These are phyloP conservation scores for Siderastrea siderea DNA, from an alignment of 92 coral and sea anemone species.

Conservation along the genomic window DNA sequence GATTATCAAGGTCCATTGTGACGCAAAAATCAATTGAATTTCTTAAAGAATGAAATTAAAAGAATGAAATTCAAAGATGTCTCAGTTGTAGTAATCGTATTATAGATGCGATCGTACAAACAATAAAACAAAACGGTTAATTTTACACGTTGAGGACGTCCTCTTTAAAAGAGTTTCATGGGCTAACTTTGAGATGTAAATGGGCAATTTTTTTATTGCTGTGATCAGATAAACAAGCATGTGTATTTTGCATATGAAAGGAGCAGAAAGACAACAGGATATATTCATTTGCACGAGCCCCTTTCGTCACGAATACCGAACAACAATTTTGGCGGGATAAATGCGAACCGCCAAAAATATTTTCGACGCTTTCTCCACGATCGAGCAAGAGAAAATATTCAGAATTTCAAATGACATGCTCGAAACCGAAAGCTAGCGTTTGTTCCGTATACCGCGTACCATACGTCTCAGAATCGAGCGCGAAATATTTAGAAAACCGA, in stretches of 20 bases:
- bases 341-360: conserved; percentile 8
- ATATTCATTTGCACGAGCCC: conserved; percentile 12
- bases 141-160: not conserved
- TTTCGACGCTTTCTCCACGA: not conserved
- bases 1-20: not conserved
- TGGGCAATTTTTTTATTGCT: not conserved
- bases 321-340: conserved; percentile 44
- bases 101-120: not conserved
- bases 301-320: conserved; percentile 34
- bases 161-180: not conserved
- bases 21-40: not conserved
- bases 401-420: conserved; percentile 4
- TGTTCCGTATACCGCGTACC: conserved; percentile 6
- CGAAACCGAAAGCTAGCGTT: not conserved
- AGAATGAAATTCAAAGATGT: not conserved
- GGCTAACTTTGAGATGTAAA: not conserved
- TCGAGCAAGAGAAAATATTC: not conserved
- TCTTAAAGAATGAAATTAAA: not conserved
- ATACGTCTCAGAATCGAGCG: conserved; percentile 13
- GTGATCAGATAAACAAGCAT: not conserved
- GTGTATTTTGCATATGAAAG: conserved; percentile 41
- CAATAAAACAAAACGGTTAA: not conserved
- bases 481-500: not conserved
- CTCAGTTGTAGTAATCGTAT: not conserved
- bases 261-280: conserved; percentile 18